Evolutionary conservation across 2,888 invertebrate genomes (phyloP).

Genomic region (Petrolisthes cinctipes): DNA sequence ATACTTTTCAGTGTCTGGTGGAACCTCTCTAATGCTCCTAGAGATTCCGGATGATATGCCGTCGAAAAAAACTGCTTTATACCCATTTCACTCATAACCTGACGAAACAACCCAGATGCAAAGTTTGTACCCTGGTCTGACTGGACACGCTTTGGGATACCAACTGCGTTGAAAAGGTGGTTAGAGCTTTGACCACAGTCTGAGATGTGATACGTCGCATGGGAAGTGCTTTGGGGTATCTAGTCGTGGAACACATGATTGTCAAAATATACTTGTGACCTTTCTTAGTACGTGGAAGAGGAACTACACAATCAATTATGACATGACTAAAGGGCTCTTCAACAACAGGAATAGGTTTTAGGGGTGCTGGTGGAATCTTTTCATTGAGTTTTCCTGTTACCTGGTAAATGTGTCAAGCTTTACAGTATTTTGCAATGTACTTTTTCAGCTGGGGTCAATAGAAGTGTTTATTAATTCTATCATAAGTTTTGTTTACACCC

Average conservation of each 20-base stretch:
- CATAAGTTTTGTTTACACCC: constrained; percentile 6
- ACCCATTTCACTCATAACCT: constrained; percentile 11
- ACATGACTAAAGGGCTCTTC: constrained; percentile 3
- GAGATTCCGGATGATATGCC: constrained; percentile 9
- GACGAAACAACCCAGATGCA: constrained; percentile 5
- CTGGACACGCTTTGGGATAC: neutral
- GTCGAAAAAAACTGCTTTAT: neutral
- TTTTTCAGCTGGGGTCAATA: neutral
- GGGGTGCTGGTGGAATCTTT: constrained; percentile 12
- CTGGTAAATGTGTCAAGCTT: constrained; percentile 16
- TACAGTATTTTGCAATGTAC: constrained; percentile 10
- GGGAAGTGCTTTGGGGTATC: constrained; percentile 28
- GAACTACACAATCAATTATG: constrained; percentile 14
- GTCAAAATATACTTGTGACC: neutral
- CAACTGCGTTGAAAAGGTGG: constrained; percentile 9
- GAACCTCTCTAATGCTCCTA: constrained; percentile 1
- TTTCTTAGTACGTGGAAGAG: neutral
- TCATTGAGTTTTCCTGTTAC: constrained; percentile 16
- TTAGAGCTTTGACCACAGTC: constrained; percentile 23
- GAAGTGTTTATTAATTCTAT: neutral
- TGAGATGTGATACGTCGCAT: neutral
- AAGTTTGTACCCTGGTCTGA: constrained; percentile 37
- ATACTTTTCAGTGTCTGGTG: constrained; percentile 25
- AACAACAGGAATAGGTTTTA: neutral
- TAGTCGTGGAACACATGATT: constrained; percentile 17